Conservation (phyloP, 2,888 invertebrate species). For the Leptopilina drosophilae region DNA sequence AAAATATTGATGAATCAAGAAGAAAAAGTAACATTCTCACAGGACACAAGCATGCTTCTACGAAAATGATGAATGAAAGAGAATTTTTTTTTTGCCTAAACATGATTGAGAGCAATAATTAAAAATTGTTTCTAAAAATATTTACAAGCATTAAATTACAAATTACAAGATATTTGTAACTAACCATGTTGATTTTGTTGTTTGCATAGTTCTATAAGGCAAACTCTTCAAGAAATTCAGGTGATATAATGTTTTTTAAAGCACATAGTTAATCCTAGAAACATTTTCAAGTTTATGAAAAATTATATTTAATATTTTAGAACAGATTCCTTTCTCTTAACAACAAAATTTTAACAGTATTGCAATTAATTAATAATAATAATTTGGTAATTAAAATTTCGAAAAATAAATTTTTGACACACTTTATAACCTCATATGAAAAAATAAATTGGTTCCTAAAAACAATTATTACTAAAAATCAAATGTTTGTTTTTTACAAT, state of each 20-base stretch:
- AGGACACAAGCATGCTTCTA: no score
- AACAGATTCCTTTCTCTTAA: not conserved
- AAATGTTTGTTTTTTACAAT: not conserved
- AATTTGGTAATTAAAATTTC: not conserved
- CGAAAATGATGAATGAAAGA: not conserved
- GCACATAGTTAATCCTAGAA: constrained; percentile 55
- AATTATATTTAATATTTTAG: not conserved
- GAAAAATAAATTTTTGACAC: not conserved
- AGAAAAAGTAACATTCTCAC: not conserved
- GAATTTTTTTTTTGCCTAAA: not conserved
- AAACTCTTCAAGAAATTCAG: constrained; percentile 48
- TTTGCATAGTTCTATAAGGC: constrained; percentile 53
- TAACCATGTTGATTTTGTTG: constrained; percentile 55
- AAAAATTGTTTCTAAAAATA: not conserved
- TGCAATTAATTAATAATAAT: not conserved
- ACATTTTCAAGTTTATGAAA: constrained; percentile 15
- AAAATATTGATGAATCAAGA: not conserved
- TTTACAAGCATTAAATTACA: not conserved
- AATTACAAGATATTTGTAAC: constrained; percentile 44
- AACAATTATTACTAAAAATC: not conserved
- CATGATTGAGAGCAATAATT: not conserved
- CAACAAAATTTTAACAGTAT: not conserved
- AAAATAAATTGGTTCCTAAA: not conserved
- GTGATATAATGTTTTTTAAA: constrained; percentile 50
- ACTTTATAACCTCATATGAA: not conserved